Evolutionary conservation across 2,888 invertebrate species (phyloP), one percentile per base, ranked within the genome.

Genomic region (Pseudococcus jackbeardsleyi): DNA sequence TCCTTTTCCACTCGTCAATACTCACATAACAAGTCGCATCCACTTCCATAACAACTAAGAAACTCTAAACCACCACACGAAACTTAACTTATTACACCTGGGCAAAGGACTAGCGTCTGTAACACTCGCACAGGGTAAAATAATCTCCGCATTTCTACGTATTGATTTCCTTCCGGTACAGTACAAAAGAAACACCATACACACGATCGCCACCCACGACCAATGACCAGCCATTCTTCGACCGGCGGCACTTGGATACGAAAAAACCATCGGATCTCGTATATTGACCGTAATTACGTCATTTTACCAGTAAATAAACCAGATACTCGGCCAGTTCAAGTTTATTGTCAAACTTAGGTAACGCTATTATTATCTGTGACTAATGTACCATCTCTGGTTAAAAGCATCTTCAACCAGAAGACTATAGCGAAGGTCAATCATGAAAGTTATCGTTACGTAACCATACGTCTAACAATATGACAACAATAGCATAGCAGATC

Each of bases 371-470:
- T 46, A 82, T 82, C 79, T 82, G 79, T 82, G 46, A 82, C 79
- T 82, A 82, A 82, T 82, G 39, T 19, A 82, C 79, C 42, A 82
- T 82, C 79, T 72, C 17, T 72, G 17, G 72, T 17, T 59, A 68
- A 33, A 72, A 72, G 72, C 11, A 33, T 72, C 72, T 33, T 33
- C 9, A 82, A 42, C 17, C 11, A 64, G 64, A 64, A 64, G 22
- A 64, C 64, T 64, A 59, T n/a, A 64, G 64, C 19, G 79, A 82
- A 82, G 79, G 79, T 82, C 79, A 82, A 46, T 82, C 79, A 82
- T 46, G 79, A 82, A 82, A 82, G 79, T 82, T 82, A 12, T 77
- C 19, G 42, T 82, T 82, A 82, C 46, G 19, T 82, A 82, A 82
- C 64, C 64, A 64, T 64, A 64, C 64, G 33, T 72, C 26, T 33